A percentile compares a stretch with the other conserved stretches of the same genome.
These are phyloP conservation scores for Trissoscelio sp. DNA, from an alignment of 2,888 invertebrate genomes.

Conservation along the genomic window DNA sequence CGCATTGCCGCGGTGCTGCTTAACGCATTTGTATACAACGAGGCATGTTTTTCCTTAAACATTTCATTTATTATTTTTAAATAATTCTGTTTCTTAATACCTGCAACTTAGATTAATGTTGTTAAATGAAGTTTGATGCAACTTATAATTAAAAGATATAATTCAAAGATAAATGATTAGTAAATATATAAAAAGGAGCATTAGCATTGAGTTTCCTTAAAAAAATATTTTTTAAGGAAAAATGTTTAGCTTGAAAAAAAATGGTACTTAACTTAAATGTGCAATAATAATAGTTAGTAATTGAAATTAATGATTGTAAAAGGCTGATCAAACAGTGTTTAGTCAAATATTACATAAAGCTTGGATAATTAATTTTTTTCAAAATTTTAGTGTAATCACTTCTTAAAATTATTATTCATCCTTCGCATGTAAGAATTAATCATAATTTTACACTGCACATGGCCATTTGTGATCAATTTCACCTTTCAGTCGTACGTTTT, in stretches of 20 bases:
- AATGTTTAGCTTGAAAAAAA: too few species aligned
- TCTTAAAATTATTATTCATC: not conserved
- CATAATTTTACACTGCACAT: not conserved
- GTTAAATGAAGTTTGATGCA: conserved; percentile 18
- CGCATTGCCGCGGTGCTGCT: too few species aligned
- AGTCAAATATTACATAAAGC: too few species aligned
- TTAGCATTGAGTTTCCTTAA: too few species aligned
- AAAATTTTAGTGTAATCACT: not conserved
- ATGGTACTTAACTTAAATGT: too few species aligned
- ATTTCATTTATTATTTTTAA: conserved; percentile 25
- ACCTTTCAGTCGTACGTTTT: not conserved
- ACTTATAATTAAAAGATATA: conserved; percentile 9
- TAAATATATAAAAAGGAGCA: conserved; percentile 1
- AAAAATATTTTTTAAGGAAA: not conserved
- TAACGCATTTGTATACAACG: too few species aligned
- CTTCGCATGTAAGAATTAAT: too few species aligned
- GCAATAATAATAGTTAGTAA: too few species aligned
- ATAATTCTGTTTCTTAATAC: conserved; percentile 13
- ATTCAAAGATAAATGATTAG: not conserved
- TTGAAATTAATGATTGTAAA: too few species aligned
- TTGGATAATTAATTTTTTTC: too few species aligned
- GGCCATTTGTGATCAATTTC: not conserved
- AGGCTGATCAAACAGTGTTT: too few species aligned
- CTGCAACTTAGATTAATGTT: not conserved
- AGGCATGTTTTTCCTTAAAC: conserved; percentile 7